Evolutionary conservation across 1,140 invertebrate genomes (phyloP), one percentile per base, ranked within the genome.

Genomic region (Acyrthosiphon pisum): DNA sequence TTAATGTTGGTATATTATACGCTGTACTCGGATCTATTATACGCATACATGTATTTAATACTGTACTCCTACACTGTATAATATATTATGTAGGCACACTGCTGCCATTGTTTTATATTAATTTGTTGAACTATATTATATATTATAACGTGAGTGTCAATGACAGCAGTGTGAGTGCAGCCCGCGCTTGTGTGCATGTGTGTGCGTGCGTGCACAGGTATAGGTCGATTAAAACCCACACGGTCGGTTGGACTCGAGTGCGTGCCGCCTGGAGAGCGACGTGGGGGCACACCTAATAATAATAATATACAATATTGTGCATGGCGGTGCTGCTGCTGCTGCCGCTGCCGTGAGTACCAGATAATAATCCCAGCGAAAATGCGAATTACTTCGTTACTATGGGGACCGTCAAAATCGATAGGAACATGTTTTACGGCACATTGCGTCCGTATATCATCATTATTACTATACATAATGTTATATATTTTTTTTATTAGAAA

Each of bases 351-450:
- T 44, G 37, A 35, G 46, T n/a, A 89, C 87, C 90, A 46, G 44
- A 91, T 81, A 91, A 91, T 91, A 81, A 91, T 83, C 41, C 37
- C 68, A 23, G 56, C 23, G 56, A 91, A 83, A 91, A 91, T 48
- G 90, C 60, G 68, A 81, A 76, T 81, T 81, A 91, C 56, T 89
- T 60, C 44, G 90, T 91, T 91, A 76, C 90, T 83, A 91, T 91
- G 90, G 90, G n/a, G 46, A 91, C 90, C 90, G 68, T 76, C 90
- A 35, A 81, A 76, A 91, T 48, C 90, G 56, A 81, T 81, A 91
- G 30, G 41, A 91, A 91, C 68, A 48, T 91, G 90, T 91, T 91
- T 91, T 91, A 91, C 68, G 68, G 90, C 8, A 91, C 60, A 6
- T 76, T 46, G 68, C 4, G 90, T 91, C 81, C 8, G 44, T 91